These are phyloP conservation scores for Zele albiditarsus DNA, from an alignment of 2,888 invertebrate species.

Conservation along the genomic window DNA sequence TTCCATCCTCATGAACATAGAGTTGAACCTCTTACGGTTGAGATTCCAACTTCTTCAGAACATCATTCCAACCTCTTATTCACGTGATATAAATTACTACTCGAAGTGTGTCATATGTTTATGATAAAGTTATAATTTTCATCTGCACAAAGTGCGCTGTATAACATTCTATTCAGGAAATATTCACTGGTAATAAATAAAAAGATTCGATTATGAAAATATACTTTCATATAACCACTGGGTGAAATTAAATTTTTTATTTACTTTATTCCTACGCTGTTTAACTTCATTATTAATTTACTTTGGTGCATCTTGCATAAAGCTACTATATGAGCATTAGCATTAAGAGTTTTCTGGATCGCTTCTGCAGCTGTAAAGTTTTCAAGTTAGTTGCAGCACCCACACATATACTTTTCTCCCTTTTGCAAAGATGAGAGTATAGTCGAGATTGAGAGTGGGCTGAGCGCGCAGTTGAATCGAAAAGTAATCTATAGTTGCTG, in stretches of 20 bases:
- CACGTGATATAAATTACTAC: no score
- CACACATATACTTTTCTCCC: neutral
- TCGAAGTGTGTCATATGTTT: no score
- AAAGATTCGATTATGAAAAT: no score
- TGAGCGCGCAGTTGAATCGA: slow-evolving; percentile 42
- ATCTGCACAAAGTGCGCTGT: no score
- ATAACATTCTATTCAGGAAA: no score
- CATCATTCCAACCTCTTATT: no score
- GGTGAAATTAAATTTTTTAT: neutral
- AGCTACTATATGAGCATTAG: slow-evolving; percentile 17
- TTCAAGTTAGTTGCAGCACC: neutral
- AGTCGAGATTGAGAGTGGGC: slow-evolving; percentile 37
- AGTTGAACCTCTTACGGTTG: no score
- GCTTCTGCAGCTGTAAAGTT: neutral
- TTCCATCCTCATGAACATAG: no score
- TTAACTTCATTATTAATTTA: neutral
- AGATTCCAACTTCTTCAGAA: no score
- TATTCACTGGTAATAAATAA: no score
- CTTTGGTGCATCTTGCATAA: neutral
- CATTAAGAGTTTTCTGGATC: neutral
- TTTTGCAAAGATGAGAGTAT: slow-evolving; percentile 23
- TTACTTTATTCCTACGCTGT: neutral
- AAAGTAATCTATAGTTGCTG: slow-evolving; percentile 44
- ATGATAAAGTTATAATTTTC: no score
- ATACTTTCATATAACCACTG: neutral